phyloP scores from a whole-genome alignment of 2,888 invertebrate genomes.

The Horisme vitalbata region DNA sequence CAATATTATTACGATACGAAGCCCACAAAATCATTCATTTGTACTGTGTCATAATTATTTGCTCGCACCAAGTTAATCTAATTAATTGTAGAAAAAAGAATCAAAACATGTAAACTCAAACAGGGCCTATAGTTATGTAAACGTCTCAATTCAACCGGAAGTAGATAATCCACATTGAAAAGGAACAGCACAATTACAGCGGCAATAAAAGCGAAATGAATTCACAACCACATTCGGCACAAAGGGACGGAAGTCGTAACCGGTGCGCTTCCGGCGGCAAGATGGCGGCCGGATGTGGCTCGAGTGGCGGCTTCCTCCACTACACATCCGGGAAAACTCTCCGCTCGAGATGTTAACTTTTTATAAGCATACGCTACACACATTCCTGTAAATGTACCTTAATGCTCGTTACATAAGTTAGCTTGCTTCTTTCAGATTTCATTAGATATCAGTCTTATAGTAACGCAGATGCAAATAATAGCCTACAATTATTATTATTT shows the following conservation, averaged over 20 bases:
- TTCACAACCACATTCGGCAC: constrained; percentile 45
- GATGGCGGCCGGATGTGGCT: constrained; percentile 71
- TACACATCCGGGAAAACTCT: constrained; percentile 58
- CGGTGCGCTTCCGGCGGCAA: constrained; percentile 60
- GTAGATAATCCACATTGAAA: constrained; percentile 10
- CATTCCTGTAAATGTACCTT: neutral
- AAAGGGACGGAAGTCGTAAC: constrained; percentile 69
- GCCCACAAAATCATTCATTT: no score
- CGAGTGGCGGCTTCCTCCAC: constrained; percentile 62
- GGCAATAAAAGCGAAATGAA: constrained; percentile 35
- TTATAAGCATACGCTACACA: constrained; percentile 13
- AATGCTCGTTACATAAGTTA: no score
- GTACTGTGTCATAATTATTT: no score
- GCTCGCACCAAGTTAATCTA: no score
- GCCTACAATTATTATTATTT: no score
- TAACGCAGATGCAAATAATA: no score
- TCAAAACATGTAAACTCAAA: neutral
- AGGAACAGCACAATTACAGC: constrained; percentile 13
- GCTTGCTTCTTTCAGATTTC: no score
- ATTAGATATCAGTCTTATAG: no score
- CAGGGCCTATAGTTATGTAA: constrained; percentile 1
- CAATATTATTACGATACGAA: no score
- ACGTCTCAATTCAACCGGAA: constrained; percentile 4
- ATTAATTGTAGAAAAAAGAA: no score
- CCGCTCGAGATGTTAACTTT: constrained; percentile 39